Evolutionary conservation across 2,888 invertebrate genomes (phyloP), one percentile per base, ranked within the genome.

Genomic region (Brenthis ino): DNA sequence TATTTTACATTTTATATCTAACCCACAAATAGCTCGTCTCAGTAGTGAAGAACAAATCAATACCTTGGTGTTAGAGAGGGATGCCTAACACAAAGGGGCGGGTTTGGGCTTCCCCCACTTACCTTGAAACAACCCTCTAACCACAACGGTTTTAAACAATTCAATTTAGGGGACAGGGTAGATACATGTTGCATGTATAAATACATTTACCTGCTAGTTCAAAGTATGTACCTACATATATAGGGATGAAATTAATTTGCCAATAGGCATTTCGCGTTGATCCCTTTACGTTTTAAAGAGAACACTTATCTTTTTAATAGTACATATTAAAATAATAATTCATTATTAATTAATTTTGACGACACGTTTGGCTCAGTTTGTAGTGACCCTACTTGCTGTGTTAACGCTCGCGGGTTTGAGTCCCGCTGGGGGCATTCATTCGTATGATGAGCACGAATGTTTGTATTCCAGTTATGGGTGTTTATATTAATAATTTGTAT

Each of bases 11-110:
- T 28, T 69, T 73, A 13, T 58, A 5, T 57, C 47, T 60, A 60
- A 64, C 33, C 37, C 63, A 53, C 51, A 14, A 63, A 63, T 53
- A 76, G 75, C 74, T 76, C 74, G 77, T 77, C 74, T 80, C 82
- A 20, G 81, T 82, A 64, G 51, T 65, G 61, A 61, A 65, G 82
- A 80, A 72, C 74, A 77, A 87, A 88, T 88, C 88, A 86, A 89
- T 88, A 83, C 77, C 76, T 80, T 79, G 77, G 72, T 74, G 84
- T 68, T 69, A 77, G 85, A 88, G 76, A 73, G 83, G 75, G 88
- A 87, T 65, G 83, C 74, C 72, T 73, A 72, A 76, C 74, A 77
- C 72, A 67, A 76, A 77, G 80, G 83, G 85, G 86, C 85, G 86
- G 78, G 79, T 69, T 82, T 82, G 81, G 82, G 82, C 75, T 71